Base-by-base conservation (phyloP, 2,888 invertebrate genomes). In the Habrosyne pyritoides region DNA sequence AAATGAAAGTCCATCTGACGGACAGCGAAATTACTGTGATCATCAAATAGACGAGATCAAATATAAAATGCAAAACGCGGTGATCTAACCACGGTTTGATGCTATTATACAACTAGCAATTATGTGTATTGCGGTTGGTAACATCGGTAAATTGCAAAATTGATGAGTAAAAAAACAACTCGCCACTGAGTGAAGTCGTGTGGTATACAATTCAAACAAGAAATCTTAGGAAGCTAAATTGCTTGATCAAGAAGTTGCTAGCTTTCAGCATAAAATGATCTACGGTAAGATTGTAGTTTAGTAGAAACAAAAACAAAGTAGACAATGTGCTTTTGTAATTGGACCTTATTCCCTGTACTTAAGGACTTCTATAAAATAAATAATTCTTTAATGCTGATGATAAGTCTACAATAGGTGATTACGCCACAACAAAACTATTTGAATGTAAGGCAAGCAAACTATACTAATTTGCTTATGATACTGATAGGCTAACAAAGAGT, bases 21-120 rank as follows among this genome's bases (percentile, higher is more conserved):
- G 76, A 73, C 66, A 74, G 62, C 58, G 54, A 74, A 79, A 77
- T 79, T 75, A 80, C 77, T 76, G 73, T 76, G 70, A 77, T 81
- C 77, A 73, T 77, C 70, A 70, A 77, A 76, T 73, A 65, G 70
- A 64, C 63, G 60, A 66, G 65, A 64, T 67, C 63, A 65, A 63
- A 65, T 64, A 73, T 72, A 71, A 77, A 77, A 83, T 79, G 75
- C 72, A 81, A 82, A 82, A 75, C 66, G 73, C 63, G 62, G 71
- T 79, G 76, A 81, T 80, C 76, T 77, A 81, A 86, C 79, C 77
- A 64, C 76, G 70, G 59, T 42, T 42, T 42, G 42, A 42, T 57
- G 62, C 66, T 69, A 72, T 86, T 86, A 83, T 77, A 79, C 81
- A 87, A 89, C 76, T 68, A 61, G 69, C 73, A 83, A 88, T 86